Percentiles rank a stretch among this genome's conserved stretches.
phyloP scores from a whole-genome alignment of 2,113 vertebrate species.

The Percina caprodes region DNA sequence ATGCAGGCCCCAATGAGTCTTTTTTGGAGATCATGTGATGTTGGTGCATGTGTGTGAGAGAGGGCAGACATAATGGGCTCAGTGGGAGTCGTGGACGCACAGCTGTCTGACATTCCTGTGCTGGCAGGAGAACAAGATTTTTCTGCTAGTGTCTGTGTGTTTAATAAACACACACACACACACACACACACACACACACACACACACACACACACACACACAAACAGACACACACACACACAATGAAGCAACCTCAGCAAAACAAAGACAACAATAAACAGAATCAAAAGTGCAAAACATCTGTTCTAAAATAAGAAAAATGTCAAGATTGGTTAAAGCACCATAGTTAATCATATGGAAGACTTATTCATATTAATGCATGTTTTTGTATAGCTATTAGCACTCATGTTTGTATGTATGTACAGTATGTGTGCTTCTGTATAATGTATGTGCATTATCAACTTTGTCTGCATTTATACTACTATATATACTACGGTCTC shows the following conservation, averaged over 20 bases:
- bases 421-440: slow-evolving; percentile 37
- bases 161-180: slow-evolving; percentile 14
- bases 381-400: not conserved
- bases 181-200: not conserved
- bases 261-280: slow-evolving; percentile 46
- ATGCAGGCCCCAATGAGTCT: slow-evolving; percentile 23
- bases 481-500: not conserved
- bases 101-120: slow-evolving; percentile 77
- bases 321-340: slow-evolving; percentile 53
- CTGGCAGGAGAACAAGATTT: slow-evolving; percentile 46
- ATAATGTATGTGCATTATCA: slow-evolving; percentile 56
- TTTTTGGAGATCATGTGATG: slow-evolving; percentile 39
- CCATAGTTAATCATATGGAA: slow-evolving; percentile 39
- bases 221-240: not conserved
- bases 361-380: not conserved
- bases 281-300: slow-evolving; percentile 76
- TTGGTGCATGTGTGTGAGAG: slow-evolving; percentile 8
- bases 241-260: slow-evolving; percentile 38
- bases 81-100: slow-evolving; percentile 60
- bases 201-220: not conserved
- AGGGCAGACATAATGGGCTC: slow-evolving; percentile 47
- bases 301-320: slow-evolving; percentile 32
- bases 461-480: slow-evolving; percentile 63
- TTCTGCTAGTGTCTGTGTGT: slow-evolving; percentile 20
- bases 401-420: slow-evolving; percentile 25